phyloP scores from a whole-genome alignment of 2,797 vertebrate species.

The Lepilemur ruficaudatus region DNA sequence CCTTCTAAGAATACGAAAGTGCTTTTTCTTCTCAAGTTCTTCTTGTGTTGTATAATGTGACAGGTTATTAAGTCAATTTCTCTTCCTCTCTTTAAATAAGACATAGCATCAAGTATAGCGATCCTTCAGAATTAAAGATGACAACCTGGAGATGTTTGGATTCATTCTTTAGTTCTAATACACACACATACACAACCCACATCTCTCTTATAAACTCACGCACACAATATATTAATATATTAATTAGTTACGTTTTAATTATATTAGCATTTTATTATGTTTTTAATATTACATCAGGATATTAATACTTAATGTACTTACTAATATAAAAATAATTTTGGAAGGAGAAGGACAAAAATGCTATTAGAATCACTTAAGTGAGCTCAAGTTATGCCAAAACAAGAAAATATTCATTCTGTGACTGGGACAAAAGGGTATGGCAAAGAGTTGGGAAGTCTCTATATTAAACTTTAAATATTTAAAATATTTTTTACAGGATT shows the following conservation, averaged over 20 bases:
- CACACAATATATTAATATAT: not conserved
- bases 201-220: not conserved
- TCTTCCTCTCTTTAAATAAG: slow-evolving; percentile 73
- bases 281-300: not conserved
- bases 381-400: not conserved
- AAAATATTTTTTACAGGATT: not conserved
- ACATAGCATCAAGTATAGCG: slow-evolving; percentile 13
- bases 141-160: slow-evolving; percentile 53
- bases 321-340: not conserved
- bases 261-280: not conserved
- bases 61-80: slow-evolving; percentile 76
- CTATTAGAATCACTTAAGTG: not conserved
- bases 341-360: not conserved
- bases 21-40: slow-evolving; percentile 59
- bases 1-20: slow-evolving; percentile 59
- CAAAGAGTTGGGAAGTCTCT: not conserved
- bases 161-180: slow-evolving; percentile 23
- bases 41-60: slow-evolving; percentile 75
- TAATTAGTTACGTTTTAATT: not conserved
- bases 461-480: not conserved
- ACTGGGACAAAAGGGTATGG: not conserved
- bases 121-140: slow-evolving; percentile 72
- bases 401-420: not conserved
- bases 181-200: not conserved
- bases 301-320: not conserved